A percentile compares a stretch with the other conserved stretches of the same genome.
Conservation (phyloP, 2,888 invertebrate species). For the Leucophenga maculata region DNA sequence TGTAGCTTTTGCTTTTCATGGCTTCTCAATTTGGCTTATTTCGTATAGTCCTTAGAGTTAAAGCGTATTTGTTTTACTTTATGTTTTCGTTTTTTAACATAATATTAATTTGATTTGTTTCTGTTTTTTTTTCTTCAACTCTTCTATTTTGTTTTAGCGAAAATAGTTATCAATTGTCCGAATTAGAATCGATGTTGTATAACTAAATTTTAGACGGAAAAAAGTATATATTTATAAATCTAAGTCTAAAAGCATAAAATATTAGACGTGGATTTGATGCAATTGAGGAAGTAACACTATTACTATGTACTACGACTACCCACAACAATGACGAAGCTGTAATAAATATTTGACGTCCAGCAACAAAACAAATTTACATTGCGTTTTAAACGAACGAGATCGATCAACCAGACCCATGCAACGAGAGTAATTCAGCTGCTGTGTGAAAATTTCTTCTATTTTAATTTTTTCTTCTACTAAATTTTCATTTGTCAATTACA, state of each 20-base stretch:
- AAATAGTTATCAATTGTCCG: slow-evolving; percentile 61
- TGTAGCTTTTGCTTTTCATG: no score
- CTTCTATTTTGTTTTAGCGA: slow-evolving; percentile 51
- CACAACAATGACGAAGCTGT: slow-evolving; percentile 1
- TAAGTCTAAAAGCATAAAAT: slow-evolving; percentile 2
- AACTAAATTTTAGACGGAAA: slow-evolving; percentile 39
- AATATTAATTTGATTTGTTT: slow-evolving; percentile 13
- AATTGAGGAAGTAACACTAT: background rate
- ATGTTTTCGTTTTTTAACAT: slow-evolving; percentile 37
- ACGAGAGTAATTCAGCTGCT: no score
- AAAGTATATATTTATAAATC: slow-evolving; percentile 6
- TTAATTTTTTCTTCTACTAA: background rate
- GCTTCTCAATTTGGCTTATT: no score
- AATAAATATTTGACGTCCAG: background rate
- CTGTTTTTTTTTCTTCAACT: slow-evolving; percentile 37
- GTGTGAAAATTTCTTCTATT: no score
- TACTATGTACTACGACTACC: background rate
- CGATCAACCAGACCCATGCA: no score
- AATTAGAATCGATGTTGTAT: slow-evolving; percentile 59
- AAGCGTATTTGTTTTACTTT: slow-evolving; percentile 29
- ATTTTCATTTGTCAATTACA: background rate
- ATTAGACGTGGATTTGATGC: background rate
- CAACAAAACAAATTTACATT: background rate
- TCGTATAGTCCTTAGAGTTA: no score
- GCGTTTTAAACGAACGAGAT: background rate